phyloP scores from a whole-genome alignment of 2,888 invertebrate genomes.

The Melitaea athalia region DNA sequence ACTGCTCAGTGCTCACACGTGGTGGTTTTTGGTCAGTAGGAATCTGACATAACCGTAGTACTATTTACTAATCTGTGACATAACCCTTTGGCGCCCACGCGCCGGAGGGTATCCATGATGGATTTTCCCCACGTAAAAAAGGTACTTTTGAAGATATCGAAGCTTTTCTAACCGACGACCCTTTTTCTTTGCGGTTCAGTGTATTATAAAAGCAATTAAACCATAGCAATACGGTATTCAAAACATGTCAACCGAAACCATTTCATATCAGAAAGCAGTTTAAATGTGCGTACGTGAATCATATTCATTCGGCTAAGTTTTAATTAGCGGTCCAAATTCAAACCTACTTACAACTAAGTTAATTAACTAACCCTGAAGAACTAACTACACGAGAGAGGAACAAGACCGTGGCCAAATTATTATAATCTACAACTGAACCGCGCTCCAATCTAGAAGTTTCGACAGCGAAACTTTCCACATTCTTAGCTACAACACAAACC shows the following conservation, averaged over 20 bases:
- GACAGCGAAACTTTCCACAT: slow-evolving; percentile 16
- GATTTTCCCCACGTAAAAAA: no score
- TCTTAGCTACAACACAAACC: slow-evolving; percentile 17
- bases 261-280: slow-evolving; percentile 33
- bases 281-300: slow-evolving; percentile 52
- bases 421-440: slow-evolving; percentile 38
- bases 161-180: no score
- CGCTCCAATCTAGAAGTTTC: slow-evolving; percentile 33
- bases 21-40: no score
- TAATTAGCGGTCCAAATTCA: slow-evolving; percentile 58
- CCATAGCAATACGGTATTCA: neutral
- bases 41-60: no score
- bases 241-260: slow-evolving; percentile 14
- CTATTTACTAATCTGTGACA: no score
- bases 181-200: no score
- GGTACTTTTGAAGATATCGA: no score
- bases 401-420: slow-evolving; percentile 40
- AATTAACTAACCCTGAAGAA: slow-evolving; percentile 52
- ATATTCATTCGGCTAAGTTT: slow-evolving; percentile 52
- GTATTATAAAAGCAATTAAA: neutral
- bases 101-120: no score
- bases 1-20: no score
- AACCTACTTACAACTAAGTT: slow-evolving; percentile 60
- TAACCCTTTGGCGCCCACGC: no score
- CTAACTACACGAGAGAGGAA: slow-evolving; percentile 38